phyloP scores from a whole-genome alignment of 2,888 invertebrate genomes.

The Hybos culiciformis region DNA sequence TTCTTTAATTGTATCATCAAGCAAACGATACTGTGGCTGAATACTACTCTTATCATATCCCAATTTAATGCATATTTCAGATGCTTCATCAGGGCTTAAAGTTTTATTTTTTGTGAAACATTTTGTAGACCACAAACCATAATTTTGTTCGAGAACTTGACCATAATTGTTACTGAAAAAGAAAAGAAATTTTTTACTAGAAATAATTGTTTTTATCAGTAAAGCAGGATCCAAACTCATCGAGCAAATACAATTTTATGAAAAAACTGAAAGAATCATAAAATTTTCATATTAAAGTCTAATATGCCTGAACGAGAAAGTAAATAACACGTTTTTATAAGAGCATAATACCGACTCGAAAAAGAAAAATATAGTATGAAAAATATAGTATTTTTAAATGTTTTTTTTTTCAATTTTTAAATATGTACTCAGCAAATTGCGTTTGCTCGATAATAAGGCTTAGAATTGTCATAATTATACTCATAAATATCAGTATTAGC shows the following conservation, averaged over 20 bases:
- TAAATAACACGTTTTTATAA: background rate
- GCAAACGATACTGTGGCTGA: slow-evolving; percentile 27
- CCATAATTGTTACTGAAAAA: slow-evolving; percentile 45
- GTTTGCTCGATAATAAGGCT: too few species aligned
- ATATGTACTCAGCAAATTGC: too few species aligned
- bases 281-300: background rate
- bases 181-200: slow-evolving; percentile 1
- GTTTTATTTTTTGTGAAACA: slow-evolving; percentile 45
- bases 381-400: too few species aligned
- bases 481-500: too few species aligned
- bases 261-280: background rate
- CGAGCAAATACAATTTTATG: background rate
- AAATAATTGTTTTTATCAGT: background rate
- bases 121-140: slow-evolving; percentile 59
- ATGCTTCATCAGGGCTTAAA: slow-evolving; percentile 37
- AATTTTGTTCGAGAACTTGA: slow-evolving; percentile 49
- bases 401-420: too few species aligned
- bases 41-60: slow-evolving; percentile 42
- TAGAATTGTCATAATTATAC: too few species aligned
- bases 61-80: slow-evolving; percentile 44
- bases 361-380: too few species aligned
- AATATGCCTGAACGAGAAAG: background rate
- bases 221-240: background rate
- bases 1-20: slow-evolving; percentile 24
- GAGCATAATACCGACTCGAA: background rate